Conservation (phyloP, 2,888 invertebrate genomes). For the Colletes collaris region DNA sequence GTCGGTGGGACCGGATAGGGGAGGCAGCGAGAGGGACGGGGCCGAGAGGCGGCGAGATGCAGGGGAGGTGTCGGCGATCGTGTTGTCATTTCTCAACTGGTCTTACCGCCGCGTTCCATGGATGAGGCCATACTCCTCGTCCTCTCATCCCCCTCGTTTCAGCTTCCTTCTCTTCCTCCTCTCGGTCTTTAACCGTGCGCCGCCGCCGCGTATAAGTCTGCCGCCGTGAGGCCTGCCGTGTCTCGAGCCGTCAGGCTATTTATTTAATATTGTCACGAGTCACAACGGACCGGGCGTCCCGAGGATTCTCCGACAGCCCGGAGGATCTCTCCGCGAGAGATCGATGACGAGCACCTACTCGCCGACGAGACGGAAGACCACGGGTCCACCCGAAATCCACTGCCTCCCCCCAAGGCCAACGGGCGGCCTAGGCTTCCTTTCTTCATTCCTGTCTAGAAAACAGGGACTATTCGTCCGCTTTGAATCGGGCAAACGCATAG, state of each 20-base stretch:
- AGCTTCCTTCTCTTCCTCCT: constrained; percentile 16
- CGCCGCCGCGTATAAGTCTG: constrained; percentile 7
- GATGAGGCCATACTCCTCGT: constrained; percentile 41
- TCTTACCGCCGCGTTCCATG: constrained; percentile 63
- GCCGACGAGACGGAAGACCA: constrained; percentile 10
- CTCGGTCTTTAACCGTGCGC: not conserved
- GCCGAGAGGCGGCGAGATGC: constrained; percentile 18
- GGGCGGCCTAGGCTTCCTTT: too few relatives aligned
- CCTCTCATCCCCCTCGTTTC: constrained; percentile 24
- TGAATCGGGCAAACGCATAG: too few relatives aligned
- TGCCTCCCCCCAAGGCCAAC: too few relatives aligned
- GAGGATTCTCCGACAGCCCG: constrained; percentile 18
- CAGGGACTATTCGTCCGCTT: too few relatives aligned
- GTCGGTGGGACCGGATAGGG: constrained; percentile 12
- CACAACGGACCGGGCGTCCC: constrained; percentile 37
- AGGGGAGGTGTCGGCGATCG: constrained; percentile 73
- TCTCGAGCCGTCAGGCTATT: constrained; percentile 69
- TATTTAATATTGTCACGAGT: constrained; percentile 77
- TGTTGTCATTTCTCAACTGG: constrained; percentile 77
- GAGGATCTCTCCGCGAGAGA: constrained; percentile 55
- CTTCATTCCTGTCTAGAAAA: too few relatives aligned
- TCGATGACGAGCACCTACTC: constrained; percentile 53
- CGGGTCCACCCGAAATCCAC: not conserved
- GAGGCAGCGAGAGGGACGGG: constrained; percentile 13
- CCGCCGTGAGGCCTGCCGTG: constrained; percentile 51